phyloP scores from a whole-genome alignment of 2,888 invertebrate genomes.

The Ormyrus rosae region DNA sequence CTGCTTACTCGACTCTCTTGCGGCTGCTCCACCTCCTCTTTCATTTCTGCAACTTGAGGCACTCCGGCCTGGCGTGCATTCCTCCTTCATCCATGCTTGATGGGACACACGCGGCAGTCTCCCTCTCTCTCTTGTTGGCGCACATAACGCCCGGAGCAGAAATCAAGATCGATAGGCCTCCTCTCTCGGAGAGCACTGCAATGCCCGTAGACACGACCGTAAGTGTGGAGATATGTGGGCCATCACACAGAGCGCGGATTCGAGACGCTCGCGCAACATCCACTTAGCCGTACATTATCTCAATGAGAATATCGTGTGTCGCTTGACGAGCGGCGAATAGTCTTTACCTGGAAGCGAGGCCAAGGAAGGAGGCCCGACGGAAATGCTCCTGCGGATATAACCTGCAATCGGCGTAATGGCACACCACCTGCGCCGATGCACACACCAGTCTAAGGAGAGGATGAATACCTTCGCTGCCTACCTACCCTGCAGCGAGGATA shows the following conservation, averaged over 20 bases:
- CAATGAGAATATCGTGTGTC: slow-evolving; percentile 67
- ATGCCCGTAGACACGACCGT: not conserved
- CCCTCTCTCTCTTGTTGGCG: not conserved
- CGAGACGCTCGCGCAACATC: slow-evolving; percentile 64
- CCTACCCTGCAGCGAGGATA: slow-evolving; percentile 3
- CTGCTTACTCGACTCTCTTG: not conserved
- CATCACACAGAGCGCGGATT: not conserved
- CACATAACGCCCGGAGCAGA: not conserved
- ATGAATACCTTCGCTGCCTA: slow-evolving; percentile 22
- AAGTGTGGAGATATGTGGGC: not conserved
- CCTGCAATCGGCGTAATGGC: slow-evolving; percentile 69
- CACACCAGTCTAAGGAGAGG: not conserved
- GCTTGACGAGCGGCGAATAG: not conserved
- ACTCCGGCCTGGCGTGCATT: not conserved
- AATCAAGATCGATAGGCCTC: slow-evolving; percentile 38
- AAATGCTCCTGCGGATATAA: slow-evolving; percentile 62
- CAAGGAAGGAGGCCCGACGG: no score
- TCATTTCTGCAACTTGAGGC: not conserved
- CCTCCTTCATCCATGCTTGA: slow-evolving; percentile 6
- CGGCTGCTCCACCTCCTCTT: not conserved
- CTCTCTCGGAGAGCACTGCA: no score
- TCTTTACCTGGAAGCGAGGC: no score
- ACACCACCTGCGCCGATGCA: no score
- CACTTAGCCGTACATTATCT: slow-evolving; percentile 72
- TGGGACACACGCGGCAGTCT: not conserved